phyloP scores from a whole-genome alignment of 2,888 invertebrate genomes.

The Andrena dorsata region DNA sequence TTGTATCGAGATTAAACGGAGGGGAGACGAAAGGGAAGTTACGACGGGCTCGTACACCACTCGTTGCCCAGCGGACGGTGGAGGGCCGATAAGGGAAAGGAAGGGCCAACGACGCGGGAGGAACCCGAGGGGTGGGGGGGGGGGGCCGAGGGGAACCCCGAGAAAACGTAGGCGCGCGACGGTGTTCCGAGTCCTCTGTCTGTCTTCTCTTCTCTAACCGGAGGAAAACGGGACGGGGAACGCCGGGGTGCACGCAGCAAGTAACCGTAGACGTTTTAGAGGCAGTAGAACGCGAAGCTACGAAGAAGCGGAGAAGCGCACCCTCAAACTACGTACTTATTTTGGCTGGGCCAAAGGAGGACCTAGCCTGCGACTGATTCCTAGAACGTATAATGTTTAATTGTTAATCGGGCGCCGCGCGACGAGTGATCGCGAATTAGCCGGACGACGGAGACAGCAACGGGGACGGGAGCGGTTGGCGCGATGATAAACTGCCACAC shows the following conservation, averaged over 20 bases:
- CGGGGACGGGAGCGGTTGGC: constrained; percentile 30
- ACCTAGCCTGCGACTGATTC: constrained; percentile 82
- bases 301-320: constrained; percentile 38
- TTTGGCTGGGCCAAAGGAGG: constrained; percentile 75
- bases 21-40: background rate
- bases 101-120: background rate
- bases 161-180: constrained; percentile 28
- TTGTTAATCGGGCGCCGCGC: constrained; percentile 68
- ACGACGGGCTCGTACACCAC: background rate
- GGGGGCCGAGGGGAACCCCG: background rate
- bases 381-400: constrained; percentile 81
- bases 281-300: constrained; percentile 55
- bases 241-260: constrained; percentile 10
- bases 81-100: background rate
- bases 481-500: constrained; percentile 45
- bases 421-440: constrained; percentile 61
- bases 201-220: constrained; percentile 31
- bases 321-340: constrained; percentile 83
- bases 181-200: constrained; percentile 27
- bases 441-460: constrained; percentile 25
- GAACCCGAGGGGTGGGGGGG: background rate
- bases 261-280: constrained; percentile 36
- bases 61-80: constrained; percentile 1
- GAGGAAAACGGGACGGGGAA: constrained; percentile 34
- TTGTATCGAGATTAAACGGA: constrained; percentile 2